Conservation (phyloP, 2,797 vertebrate species). For the Pipistrellus kuhlii region DNA sequence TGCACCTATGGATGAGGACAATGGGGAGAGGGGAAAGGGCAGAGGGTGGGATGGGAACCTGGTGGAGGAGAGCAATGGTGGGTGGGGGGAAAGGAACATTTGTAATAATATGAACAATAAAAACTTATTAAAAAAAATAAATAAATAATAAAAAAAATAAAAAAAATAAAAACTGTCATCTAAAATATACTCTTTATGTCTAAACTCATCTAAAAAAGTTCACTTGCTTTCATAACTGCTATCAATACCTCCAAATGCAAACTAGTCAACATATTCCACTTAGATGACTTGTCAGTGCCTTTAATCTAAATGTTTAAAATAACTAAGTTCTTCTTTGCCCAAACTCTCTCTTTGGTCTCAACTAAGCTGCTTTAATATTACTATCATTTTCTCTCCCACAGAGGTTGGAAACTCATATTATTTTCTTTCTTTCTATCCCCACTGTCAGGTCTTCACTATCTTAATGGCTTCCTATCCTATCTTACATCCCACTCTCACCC, state of each 20-base stretch:
- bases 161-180: background rate
- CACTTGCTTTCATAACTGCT: background rate
- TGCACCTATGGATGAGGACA: too few relatives aligned
- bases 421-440: background rate
- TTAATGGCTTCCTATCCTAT: background rate
- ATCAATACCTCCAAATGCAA: background rate
- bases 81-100: too few relatives aligned
- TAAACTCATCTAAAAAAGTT: constrained; percentile 28
- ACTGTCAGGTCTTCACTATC: background rate
- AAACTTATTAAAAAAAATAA: too few relatives aligned
- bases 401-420: background rate
- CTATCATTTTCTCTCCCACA: background rate
- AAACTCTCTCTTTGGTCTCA: background rate
- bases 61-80: too few relatives aligned
- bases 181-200: background rate
- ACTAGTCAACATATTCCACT: background rate
- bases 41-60: too few relatives aligned
- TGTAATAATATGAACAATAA: too few relatives aligned
- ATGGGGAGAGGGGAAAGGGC: too few relatives aligned
- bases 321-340: background rate
- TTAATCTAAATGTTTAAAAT: constrained; percentile 46
- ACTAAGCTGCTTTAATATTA: background rate
- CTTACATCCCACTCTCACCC: background rate
- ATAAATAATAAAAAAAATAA: too few relatives aligned
- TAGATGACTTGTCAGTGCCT: background rate